phyloP scores from a whole-genome alignment of 2,888 invertebrate genomes.

The Calameuta pallipes region DNA sequence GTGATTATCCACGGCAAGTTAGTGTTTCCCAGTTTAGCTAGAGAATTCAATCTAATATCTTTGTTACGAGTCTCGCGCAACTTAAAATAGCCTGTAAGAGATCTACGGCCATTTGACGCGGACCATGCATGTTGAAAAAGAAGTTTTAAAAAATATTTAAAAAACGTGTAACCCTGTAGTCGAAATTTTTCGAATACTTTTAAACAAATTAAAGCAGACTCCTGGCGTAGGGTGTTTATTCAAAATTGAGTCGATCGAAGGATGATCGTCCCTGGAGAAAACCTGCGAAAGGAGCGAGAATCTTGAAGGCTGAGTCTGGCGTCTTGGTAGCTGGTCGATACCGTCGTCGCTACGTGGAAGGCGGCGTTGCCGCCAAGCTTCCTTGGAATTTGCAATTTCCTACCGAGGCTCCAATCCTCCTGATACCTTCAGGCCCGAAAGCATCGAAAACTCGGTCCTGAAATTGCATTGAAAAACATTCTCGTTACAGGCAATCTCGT shows the following conservation, averaged over 20 bases:
- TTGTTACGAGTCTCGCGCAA: neutral
- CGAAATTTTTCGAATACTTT: neutral
- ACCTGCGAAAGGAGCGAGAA: neutral
- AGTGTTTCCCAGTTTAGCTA: neutral
- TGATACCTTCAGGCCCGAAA: neutral
- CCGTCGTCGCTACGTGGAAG: constrained; percentile 41
- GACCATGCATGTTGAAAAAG: neutral
- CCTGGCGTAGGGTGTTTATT: neutral
- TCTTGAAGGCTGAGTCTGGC: constrained; percentile 52
- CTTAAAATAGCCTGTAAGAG: neutral
- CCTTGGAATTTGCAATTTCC: constrained; percentile 54
- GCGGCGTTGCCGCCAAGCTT: constrained; percentile 52
- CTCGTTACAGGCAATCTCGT: neutral
- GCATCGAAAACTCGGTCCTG: neutral
- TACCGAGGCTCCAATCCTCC: constrained; percentile 14
- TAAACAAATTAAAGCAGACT: neutral
- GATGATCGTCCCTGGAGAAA: neutral
- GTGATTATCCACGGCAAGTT: neutral
- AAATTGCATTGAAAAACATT: neutral
- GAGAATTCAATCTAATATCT: neutral
- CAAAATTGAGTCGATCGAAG: neutral
- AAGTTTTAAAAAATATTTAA: neutral
- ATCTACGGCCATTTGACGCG: neutral
- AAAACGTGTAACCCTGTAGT: neutral
- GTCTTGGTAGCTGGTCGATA: constrained; percentile 58